These are phyloP conservation scores for Montipora capricornis DNA, from an alignment of 64 coral and sea anemone genomes.

Conservation along the genomic window DNA sequence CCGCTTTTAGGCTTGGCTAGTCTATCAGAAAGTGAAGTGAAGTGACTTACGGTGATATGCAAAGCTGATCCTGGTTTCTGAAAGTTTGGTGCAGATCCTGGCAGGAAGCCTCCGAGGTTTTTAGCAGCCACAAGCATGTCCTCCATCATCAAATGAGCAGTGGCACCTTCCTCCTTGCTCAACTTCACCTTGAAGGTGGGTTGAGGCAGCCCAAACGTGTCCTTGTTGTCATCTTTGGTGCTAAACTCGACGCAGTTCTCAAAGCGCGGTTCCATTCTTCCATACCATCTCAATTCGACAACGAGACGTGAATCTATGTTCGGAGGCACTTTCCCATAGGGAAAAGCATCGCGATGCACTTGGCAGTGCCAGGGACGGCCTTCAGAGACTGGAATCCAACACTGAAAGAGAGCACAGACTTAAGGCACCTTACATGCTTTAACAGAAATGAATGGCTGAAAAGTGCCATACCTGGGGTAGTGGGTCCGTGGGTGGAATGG, in stretches of 20 bases:
- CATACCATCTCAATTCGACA: slow-evolving; percentile 56
- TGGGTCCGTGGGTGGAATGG: slow-evolving; percentile 1
- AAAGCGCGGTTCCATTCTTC: not conserved
- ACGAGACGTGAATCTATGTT: slow-evolving; percentile 13
- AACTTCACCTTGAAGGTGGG: slow-evolving; percentile 32
- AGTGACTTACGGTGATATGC: slow-evolving; percentile 31
- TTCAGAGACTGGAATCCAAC: slow-evolving; percentile 43
- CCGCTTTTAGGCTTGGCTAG: too few relatives aligned
- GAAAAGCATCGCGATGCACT: slow-evolving; percentile 41
- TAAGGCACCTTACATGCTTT: too few relatives aligned
- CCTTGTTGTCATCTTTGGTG: not conserved
- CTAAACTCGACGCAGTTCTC: slow-evolving; percentile 38
- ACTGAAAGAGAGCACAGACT: not conserved
- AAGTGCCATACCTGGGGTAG: not conserved
- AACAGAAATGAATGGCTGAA: too few relatives aligned
- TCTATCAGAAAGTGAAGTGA: not conserved
- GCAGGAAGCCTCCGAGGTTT: not conserved
- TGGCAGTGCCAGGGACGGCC: slow-evolving; percentile 54
- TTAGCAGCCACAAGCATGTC: slow-evolving; percentile 23
- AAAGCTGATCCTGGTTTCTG: slow-evolving; percentile 32
- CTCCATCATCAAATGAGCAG: slow-evolving; percentile 29
- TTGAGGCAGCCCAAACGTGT: slow-evolving; percentile 40
- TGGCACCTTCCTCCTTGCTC: not conserved
- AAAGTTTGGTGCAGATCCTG: slow-evolving; percentile 29
- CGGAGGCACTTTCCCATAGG: slow-evolving; percentile 3